These are phyloP conservation scores for Folsomia manolachei DNA, from an alignment of 2,888 invertebrate genomes.

Conservation along the genomic window DNA sequence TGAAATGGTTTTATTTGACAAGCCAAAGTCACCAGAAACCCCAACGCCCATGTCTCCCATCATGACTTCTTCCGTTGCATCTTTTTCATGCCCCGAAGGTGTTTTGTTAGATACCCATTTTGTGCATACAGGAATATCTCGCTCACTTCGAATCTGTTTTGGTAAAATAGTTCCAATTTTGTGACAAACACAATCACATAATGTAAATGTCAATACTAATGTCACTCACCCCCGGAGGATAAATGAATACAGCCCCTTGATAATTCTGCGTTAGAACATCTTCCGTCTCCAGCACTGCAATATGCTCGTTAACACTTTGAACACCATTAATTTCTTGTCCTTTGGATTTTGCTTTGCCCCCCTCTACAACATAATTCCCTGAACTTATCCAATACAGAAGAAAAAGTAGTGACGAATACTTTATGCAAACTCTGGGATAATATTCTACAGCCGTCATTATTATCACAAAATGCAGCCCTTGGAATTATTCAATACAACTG, in stretches of 20 bases:
- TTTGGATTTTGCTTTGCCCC: not conserved
- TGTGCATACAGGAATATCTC: conserved; percentile 60
- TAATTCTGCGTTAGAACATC: conserved; percentile 11
- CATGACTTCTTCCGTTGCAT: conserved; percentile 12
- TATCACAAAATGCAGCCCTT: too few species aligned
- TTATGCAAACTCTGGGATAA: too few species aligned
- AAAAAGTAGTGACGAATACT: too few species aligned
- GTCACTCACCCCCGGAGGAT: conserved; percentile 36
- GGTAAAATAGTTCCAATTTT: not conserved
- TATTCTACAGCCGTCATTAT: too few species aligned
- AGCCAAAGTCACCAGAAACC: not conserved
- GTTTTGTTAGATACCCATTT: conserved; percentile 49
- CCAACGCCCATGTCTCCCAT: not conserved
- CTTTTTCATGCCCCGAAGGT: not conserved
- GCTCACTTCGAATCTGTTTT: conserved; percentile 63
- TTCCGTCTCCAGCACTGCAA: not conserved
- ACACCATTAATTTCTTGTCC: not conserved
- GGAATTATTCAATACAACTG: too few species aligned
- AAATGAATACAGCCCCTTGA: conserved; percentile 36
- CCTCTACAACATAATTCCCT: too few species aligned
- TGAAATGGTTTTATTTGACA: not conserved
- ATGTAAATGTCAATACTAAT: too few species aligned
- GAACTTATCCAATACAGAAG: too few species aligned
- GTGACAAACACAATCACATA: conserved; percentile 6
- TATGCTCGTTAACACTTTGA: too few species aligned